Evolutionary conservation across 2,888 invertebrate species (phyloP).

Genomic region (Labia minor): DNA sequence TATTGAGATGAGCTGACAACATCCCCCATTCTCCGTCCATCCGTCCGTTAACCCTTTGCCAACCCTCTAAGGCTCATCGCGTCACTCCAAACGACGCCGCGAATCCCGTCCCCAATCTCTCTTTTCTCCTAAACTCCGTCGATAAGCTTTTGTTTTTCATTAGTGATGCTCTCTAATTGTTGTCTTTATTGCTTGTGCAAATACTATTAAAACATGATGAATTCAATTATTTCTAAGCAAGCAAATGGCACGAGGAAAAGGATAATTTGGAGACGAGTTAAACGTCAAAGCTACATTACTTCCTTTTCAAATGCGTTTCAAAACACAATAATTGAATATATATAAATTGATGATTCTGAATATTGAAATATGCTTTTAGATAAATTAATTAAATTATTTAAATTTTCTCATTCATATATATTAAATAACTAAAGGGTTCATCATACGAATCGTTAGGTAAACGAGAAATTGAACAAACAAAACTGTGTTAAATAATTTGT

Average conservation of each 20-base stretch:
- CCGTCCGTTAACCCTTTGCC: too few relatives aligned
- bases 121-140: neutral
- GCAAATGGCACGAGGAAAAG: constrained; percentile 5
- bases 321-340: too few relatives aligned
- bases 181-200: constrained; percentile 13
- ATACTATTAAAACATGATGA: constrained; percentile 13
- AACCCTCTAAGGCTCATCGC: too few relatives aligned
- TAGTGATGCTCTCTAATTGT: neutral
- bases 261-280: neutral
- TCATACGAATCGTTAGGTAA: too few relatives aligned
- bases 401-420: too few relatives aligned
- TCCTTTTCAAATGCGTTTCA: too few relatives aligned
- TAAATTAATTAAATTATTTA: too few relatives aligned
- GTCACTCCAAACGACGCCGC: neutral
- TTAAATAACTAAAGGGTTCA: too few relatives aligned
- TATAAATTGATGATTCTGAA: too few relatives aligned
- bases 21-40: neutral
- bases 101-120: neutral
- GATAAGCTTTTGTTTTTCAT: constrained; percentile 2
- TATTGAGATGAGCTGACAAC: constrained; percentile 13
- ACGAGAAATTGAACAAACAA: too few relatives aligned
- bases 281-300: neutral
- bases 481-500: too few relatives aligned
- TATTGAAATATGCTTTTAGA: too few relatives aligned
- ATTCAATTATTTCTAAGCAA: neutral